Evolutionary conservation across 2,888 invertebrate genomes (phyloP), one percentile per base, ranked within the genome.

Genomic region (Drosophila vallismaia): DNA sequence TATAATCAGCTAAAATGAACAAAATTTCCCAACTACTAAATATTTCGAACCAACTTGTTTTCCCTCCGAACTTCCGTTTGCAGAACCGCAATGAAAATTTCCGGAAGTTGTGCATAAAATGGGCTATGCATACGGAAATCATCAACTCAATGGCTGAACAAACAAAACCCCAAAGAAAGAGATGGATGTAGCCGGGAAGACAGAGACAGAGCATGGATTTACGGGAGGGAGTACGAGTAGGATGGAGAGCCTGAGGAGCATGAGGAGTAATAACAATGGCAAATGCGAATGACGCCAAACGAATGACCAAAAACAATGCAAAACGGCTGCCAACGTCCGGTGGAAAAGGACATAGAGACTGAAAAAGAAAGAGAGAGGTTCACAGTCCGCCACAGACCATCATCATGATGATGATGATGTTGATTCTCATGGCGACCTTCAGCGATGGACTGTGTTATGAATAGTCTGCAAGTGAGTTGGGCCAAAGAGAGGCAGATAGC

Each of bases 91-190:
- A 85, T 86, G 87, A 90, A 64, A 89, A 88, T 86, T 81, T 82
- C 84, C 83, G 89, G 89, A 89, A 89, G 85, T 82, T 88, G 75
- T 88, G 89, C 88, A 90, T 89, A 90, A 83, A 82, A 89, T 89
- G 89, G 82, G 87, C 88, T 73, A 89, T 85, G 86, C 89, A 89
- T 88, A 88, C 89, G 89, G 89, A 89, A 90, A 88, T 90, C 90
- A 89, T 89, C 89, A 89, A 84, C 89, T 84, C 88, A 76, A 88
- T 86, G 88, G 88, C 69, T 88, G 88, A 78, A 68, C 86, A 84
- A 86, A 75, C 83, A 86, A 62, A 63, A 48, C 26, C 40, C 44
- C 45, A 68, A 38, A 14, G 45, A 55, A 46, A 28, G 33, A 31
- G 46, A n/a, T 19, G 40, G 60, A 36, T 44, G 62, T 45, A 51